These are phyloP conservation scores for Sebastolobus alascanus DNA, from an alignment of 2,797 vertebrate genomes.

Conservation along the genomic window DNA sequence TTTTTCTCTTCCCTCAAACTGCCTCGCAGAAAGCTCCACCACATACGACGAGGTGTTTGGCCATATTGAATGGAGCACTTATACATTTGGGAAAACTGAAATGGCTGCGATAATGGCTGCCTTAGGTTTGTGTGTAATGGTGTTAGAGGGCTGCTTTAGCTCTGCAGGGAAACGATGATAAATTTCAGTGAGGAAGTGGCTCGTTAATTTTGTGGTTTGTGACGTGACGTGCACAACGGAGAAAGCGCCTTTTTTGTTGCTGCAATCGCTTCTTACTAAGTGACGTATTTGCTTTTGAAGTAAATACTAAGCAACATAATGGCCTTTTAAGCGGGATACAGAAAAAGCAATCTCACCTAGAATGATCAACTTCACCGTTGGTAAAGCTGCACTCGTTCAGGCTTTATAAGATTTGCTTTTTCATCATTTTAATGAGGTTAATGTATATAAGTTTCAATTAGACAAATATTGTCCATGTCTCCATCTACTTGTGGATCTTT, in stretches of 20 bases:
- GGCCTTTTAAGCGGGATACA: constrained; percentile 3
- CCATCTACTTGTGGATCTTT: neutral
- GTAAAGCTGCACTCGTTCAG: neutral
- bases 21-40: constrained; percentile 17
- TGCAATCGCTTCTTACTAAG: constrained; percentile 10
- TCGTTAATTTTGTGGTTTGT: constrained; percentile 32
- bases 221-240: neutral
- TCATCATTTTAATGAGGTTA: constrained; percentile 25
- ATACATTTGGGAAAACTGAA: constrained; percentile 28
- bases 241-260: constrained; percentile 16
- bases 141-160: constrained; percentile 28
- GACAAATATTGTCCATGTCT: constrained; percentile 8
- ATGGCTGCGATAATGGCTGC: constrained; percentile 24
- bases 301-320: constrained; percentile 2
- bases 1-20: constrained; percentile 36
- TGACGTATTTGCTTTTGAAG: constrained; percentile 20
- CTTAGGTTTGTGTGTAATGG: constrained; percentile 29
- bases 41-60: constrained; percentile 19
- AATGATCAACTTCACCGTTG: constrained; percentile 2
- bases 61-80: constrained; percentile 13
- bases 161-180: constrained; percentile 12
- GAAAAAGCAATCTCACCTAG: constrained; percentile 1
- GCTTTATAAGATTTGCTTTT: constrained; percentile 19
- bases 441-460: constrained; percentile 4
- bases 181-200: neutral